A percentile compares a stretch with the other conserved stretches of the same genome.
phyloP scores from a whole-genome alignment of 2,113 vertebrate species.

The Campylomormyrus numenius region DNA sequence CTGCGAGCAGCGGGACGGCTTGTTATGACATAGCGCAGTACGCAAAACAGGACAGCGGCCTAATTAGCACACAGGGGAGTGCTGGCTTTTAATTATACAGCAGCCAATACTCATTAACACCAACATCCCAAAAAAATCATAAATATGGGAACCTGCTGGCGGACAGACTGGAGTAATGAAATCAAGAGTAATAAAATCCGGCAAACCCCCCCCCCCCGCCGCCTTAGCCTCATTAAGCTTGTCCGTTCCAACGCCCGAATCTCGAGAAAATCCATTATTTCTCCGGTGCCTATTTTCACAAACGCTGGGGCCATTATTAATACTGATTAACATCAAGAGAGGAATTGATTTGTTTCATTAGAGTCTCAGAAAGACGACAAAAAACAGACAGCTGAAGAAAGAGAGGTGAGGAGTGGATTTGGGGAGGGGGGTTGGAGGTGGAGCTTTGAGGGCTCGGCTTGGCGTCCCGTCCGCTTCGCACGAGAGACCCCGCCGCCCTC shows the following conservation, averaged over 20 bases:
- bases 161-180: not conserved
- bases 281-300: not conserved
- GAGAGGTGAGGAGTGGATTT: not conserved
- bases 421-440: not conserved
- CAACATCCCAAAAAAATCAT: constrained; percentile 9
- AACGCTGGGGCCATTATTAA: not conserved
- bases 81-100: constrained; percentile 25
- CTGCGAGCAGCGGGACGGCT: not conserved
- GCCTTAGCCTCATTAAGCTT: not conserved
- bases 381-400: not conserved
- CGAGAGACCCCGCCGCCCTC: not conserved
- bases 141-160: not conserved
- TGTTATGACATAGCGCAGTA: not conserved
- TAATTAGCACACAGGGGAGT: constrained; percentile 64
- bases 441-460: not conserved
- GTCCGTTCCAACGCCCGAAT: not conserved
- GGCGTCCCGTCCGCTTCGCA: not conserved
- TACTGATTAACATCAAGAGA: not conserved
- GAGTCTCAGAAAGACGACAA: not conserved
- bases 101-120: constrained; percentile 23
- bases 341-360: not conserved
- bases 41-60: constrained; percentile 32
- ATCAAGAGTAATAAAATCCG: not conserved
- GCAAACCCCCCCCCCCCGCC: not conserved
- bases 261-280: not conserved